Conservation (phyloP, 2,797 vertebrate genomes). For the Tinamus major region DNA sequence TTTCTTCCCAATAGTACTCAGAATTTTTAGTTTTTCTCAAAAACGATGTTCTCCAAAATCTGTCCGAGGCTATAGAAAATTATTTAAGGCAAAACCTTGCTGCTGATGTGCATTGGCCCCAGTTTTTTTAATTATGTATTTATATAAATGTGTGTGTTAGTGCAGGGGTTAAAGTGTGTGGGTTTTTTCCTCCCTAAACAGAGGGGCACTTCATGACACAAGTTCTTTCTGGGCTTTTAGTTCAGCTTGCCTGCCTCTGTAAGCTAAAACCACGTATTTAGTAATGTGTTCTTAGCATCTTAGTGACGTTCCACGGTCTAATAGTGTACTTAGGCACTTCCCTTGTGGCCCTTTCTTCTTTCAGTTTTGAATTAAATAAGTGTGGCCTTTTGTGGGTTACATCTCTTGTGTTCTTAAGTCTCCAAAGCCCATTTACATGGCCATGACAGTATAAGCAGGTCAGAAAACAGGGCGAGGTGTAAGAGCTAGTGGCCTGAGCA, state of each 20-base stretch:
- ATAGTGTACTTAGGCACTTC: not conserved
- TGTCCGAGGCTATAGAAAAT: not conserved
- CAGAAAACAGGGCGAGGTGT: not conserved
- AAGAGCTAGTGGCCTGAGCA: not conserved
- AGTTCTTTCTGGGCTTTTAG: not conserved
- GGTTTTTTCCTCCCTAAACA: not conserved
- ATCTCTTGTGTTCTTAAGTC: not conserved
- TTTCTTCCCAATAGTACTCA: fast-evolving
- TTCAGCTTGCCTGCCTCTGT: not conserved
- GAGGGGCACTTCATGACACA: not conserved
- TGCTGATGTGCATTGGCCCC: not conserved
- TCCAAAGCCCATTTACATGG: not conserved
- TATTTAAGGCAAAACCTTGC: not conserved
- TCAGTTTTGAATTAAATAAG: not conserved
- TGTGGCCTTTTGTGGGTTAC: not conserved
- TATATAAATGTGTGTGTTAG: too few species aligned
- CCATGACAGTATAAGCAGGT: not conserved
- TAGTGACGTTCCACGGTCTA: fast-evolving
- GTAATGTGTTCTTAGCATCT: not conserved
- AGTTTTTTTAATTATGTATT: not conserved
- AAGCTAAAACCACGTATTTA: not conserved
- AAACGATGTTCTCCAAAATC: too few species aligned
- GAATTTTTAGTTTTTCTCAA: not conserved
- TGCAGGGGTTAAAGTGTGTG: not conserved
- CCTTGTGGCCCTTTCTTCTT: not conserved